Evolutionary conservation across 2,888 invertebrate genomes (phyloP).

Genomic region (Microplitis manilae): DNA sequence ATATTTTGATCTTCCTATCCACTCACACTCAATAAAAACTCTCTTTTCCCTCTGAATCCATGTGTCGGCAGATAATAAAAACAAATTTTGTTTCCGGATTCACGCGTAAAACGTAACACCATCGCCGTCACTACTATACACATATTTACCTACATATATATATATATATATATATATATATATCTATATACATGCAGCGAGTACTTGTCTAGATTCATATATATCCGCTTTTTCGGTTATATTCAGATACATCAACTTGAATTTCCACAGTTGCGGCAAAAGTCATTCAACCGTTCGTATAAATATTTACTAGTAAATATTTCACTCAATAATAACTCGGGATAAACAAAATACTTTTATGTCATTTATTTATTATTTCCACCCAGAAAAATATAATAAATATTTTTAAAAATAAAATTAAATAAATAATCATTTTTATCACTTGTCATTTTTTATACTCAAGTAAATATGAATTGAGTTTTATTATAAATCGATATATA

Average conservation of each 20-base stretch:
- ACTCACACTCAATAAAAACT: neutral
- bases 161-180: neutral
- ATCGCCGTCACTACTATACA: neutral
- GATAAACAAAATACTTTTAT: neutral
- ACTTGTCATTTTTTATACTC: no score
- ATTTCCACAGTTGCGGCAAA: slow-evolving; percentile 10
- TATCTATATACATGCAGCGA: neutral
- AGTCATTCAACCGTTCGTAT: slow-evolving; percentile 5
- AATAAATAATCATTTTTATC: no score
- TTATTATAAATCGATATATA: no score
- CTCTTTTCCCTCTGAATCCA: slow-evolving; percentile 14
- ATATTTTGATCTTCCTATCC: neutral
- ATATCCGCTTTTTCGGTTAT: slow-evolving; percentile 17
- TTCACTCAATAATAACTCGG: neutral
- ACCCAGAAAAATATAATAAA: no score
- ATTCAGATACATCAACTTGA: neutral
- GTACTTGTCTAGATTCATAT: slow-evolving; percentile 2
- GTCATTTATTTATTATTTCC: neutral
- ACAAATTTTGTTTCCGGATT: slow-evolving; percentile 27
- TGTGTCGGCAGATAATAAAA: slow-evolving; percentile 30
- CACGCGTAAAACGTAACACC: neutral
- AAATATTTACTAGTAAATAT: slow-evolving; percentile 13
- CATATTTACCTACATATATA: slow-evolving; percentile 5
- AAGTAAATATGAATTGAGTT: no score
- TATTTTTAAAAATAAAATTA: no score